Evolutionary conservation across 2,888 invertebrate species (phyloP), one percentile per base, ranked within the genome.

Genomic region (Cheilosia soror): DNA sequence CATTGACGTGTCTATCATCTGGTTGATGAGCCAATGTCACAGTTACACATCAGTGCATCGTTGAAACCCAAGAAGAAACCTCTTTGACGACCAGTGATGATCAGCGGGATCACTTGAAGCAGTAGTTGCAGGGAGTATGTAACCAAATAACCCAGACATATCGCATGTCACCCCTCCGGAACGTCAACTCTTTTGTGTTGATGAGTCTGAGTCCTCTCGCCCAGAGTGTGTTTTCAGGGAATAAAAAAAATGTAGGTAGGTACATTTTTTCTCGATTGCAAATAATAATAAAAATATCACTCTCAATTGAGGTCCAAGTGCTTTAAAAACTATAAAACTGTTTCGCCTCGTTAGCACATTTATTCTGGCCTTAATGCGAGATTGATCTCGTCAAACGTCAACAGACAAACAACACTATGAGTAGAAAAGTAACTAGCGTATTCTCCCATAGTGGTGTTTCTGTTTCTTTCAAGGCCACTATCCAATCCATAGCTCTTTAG

Each of bases 1-100:
- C 29, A 20, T 37, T 49, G 63, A 29, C 65, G 62, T 78, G 58
- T 79, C 69, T 60, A 72, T 80, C 84, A 84, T 71, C 69, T 84
- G 84, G 75, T 55, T 79, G 80, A 84, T 71, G 79, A 84, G 58
- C 60, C 65, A 9, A 84, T 79, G 84, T 84, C 79, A 80, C 65
- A 60, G 65, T 75, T 66, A 80, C 80, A 80, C 75, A 75, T 76
- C 80, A 75, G 66, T 80, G 75, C 75, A 60, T 75, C 20, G 37
- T 27, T 79, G 84, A 76, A 84, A 84, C 66, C 15, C 29, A 76
- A 84, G 84, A 79, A 66, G 72, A 62, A 1, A 27, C 37, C 11
- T 33, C 47, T 44, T 6, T 13, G 37, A 40, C 40, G 37, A 69
- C 42, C 51, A 63, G n/a, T 6, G 20, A 40, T 6, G 20, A 40